Percentiles rank a stretch among this genome's conserved stretches.
phyloP scores from a whole-genome alignment of 2,113 vertebrate species.

The Tenebrosternarchus preto region DNA sequence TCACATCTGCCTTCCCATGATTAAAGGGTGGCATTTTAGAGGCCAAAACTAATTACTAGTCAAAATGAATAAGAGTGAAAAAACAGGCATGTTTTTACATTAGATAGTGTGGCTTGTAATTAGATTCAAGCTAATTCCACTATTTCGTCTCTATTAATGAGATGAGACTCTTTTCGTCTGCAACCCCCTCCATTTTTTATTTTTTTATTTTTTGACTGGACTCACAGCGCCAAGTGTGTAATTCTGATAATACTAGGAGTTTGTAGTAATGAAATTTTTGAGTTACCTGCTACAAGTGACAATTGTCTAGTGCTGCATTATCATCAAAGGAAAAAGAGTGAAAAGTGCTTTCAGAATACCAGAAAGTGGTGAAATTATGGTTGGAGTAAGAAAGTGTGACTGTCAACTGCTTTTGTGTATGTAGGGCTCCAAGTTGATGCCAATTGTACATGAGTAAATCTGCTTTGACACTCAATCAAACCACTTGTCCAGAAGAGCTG shows the following conservation, averaged over 20 bases:
- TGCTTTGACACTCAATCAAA: too few species aligned
- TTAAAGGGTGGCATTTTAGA: constrained; percentile 99
- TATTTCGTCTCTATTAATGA: constrained; percentile 99
- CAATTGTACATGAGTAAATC: too few species aligned
- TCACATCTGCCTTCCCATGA: constrained; percentile 99
- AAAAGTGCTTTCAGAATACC: constrained; percentile 34
- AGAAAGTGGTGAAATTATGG: constrained; percentile 30
- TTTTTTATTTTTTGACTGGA: constrained; percentile 84
- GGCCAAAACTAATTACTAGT: constrained; percentile 99
- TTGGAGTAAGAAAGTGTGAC: constrained; percentile 22
- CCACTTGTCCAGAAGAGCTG: too few species aligned
- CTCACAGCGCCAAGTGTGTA: constrained; percentile 95
- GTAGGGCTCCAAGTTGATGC: neutral
- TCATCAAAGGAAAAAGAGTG: constrained; percentile 68
- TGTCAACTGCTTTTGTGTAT: neutral
- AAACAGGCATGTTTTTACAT: constrained; percentile 99
- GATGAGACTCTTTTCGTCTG: constrained; percentile 90
- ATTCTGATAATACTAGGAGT: constrained; percentile 98
- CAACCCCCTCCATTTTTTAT: constrained; percentile 67
- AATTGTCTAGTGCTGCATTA: constrained; percentile 87
- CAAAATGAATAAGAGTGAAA: constrained; percentile 98
- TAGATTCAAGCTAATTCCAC: constrained; percentile 99
- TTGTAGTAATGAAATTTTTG: constrained; percentile 96
- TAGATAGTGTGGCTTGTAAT: constrained; percentile 99
- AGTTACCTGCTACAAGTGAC: constrained; percentile 95